These are phyloP conservation scores for Neogale vison DNA, from an alignment of 2,113 vertebrate genomes.

Conservation along the genomic window DNA sequence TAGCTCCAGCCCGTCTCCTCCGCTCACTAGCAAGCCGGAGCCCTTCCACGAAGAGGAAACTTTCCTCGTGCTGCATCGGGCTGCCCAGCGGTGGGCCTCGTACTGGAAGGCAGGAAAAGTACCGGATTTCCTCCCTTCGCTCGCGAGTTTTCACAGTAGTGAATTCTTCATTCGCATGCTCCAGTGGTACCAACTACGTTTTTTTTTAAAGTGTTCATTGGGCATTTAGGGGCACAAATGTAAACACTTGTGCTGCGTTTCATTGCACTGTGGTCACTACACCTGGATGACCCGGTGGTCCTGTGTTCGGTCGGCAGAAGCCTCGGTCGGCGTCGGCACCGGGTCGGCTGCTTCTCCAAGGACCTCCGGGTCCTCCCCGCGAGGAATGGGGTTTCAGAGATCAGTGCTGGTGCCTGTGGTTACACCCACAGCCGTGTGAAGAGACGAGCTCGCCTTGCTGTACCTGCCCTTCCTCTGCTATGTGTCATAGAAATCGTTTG, in stretches of 20 bases:
- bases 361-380: not conserved
- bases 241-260: not conserved
- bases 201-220: not conserved
- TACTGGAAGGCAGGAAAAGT: not conserved
- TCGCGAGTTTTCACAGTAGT: conserved; percentile 10
- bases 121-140: not conserved
- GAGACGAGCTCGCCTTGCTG: fast-evolving
- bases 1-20: not conserved
- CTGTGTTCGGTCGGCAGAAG: not conserved
- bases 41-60: not conserved
- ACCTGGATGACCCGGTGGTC: not conserved
- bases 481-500: not conserved
- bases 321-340: not conserved
- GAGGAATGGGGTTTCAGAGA: not conserved
- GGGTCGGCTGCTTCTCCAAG: not conserved
- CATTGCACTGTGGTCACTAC: not conserved
- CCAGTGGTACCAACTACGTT: not conserved
- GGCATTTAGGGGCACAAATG: not conserved
- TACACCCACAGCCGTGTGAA: fast-evolving
- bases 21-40: not conserved
- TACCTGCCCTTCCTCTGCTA: no score
- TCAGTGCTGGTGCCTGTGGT: fast-evolving
- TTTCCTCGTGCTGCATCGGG: not conserved
- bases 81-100: not conserved
- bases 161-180: not conserved